Evolutionary conservation across 2,797 vertebrate species (phyloP), one percentile per base, ranked within the genome.

Genomic region (Tangara arthus): DNA sequence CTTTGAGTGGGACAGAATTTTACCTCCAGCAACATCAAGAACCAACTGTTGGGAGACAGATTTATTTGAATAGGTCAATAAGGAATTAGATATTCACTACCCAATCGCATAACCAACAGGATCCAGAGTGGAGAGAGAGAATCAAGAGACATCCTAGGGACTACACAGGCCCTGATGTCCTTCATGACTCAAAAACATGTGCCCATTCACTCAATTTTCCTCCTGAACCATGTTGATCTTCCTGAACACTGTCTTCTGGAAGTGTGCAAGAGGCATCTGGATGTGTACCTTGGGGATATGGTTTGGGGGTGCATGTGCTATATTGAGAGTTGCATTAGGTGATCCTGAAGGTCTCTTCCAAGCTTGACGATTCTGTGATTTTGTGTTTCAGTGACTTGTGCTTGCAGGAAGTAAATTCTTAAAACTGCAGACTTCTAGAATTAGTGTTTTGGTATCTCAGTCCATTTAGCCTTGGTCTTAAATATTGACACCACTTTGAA

Each of bases 61-160:
- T 49, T 34, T 44, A 27, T 52, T 57, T 49, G 6, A 91, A 44
- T 9, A 37, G 2, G 12, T 41, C 49, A 55, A 17, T 34, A n/a
- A 72, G 18, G 32, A 89, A 53, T 8, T 57, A 22, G 5, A 10
- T 59, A 37, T 55, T 69, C 3, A 47, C 21, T 30, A 65, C 12
- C 4, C 34, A 73, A 1, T 27, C 5, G 23, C 22, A 9, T 59
- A 72, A 41, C 2, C 28, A 35, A 17, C 0, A 9, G 11, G 15
- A 28, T 69, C 8, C 8, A 24, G 21, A 64, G 24, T 4, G 11
- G 16, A 84, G 41, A 68, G 6, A 65, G 20, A 72, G 15, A 89
- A 68, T 12, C 6, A 70, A 37, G 7, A 55, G 18, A 64, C 4
- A 32, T 35, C 14, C 28, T 39, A 27, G 34, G 17, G 15, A 34